A percentile compares a stretch with the other conserved stretches of the same genome.
phyloP scores from a whole-genome alignment of 2,113 vertebrate species.

The Butorides virescens region DNA sequence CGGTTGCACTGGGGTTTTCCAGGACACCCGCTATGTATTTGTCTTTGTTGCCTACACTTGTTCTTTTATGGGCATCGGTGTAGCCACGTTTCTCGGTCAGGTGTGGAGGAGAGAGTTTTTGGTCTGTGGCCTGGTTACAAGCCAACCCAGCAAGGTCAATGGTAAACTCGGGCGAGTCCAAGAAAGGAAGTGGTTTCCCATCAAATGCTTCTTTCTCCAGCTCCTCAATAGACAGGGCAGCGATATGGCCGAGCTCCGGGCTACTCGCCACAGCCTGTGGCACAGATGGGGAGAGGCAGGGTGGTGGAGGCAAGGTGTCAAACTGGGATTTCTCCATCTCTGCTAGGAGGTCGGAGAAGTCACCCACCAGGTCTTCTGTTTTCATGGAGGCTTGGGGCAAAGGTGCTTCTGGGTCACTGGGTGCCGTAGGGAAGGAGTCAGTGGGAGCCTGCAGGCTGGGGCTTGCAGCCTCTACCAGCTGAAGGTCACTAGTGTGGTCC shows the following conservation, averaged over 20 bases:
- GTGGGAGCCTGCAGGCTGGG: conserved; percentile 21
- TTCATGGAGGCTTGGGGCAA: conserved; percentile 71
- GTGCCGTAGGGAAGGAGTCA: conserved; percentile 56
- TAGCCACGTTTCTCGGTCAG: neutral
- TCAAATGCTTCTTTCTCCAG: conserved; percentile 7
- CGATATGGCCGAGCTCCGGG: neutral
- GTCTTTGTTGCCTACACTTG: neutral
- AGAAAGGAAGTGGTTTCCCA: neutral
- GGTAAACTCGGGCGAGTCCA: neutral
- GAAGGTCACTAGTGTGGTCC: conserved; percentile 45
- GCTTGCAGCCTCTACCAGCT: conserved; percentile 53
- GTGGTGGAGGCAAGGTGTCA: conserved; percentile 57
- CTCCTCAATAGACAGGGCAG: neutral
- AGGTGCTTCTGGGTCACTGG: neutral
- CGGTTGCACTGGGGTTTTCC: neutral
- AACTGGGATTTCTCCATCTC: conserved; percentile 65
- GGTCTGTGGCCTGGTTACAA: neutral
- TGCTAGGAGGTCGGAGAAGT: conserved; percentile 72
- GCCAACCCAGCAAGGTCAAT: neutral
- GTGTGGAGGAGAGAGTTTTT: neutral
- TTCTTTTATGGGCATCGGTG: neutral
- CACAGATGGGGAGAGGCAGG: conserved; percentile 57
- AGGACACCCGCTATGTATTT: neutral
- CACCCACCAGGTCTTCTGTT: conserved; percentile 71
- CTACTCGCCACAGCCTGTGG: conserved; percentile 47